phyloP scores from a whole-genome alignment of 2,113 vertebrate genomes.

The Poeciliopsis retropinna region DNA sequence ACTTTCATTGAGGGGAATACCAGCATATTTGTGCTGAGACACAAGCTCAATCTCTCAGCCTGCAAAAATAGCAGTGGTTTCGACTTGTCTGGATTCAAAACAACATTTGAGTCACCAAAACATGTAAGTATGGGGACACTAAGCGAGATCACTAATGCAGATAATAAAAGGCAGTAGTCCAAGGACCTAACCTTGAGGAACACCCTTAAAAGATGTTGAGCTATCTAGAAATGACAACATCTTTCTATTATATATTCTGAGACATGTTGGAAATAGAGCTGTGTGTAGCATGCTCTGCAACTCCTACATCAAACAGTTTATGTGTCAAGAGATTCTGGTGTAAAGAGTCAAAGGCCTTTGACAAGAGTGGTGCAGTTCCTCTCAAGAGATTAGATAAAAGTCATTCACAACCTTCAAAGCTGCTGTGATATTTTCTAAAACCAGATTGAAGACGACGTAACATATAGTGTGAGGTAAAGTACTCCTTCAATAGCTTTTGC shows the following conservation, averaged over 20 bases:
- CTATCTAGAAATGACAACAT: neutral
- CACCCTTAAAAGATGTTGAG: neutral
- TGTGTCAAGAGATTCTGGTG: no score
- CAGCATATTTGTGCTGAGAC: no score
- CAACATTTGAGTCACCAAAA: no score
- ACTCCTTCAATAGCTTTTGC: neutral
- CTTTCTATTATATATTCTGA: neutral
- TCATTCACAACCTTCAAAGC: neutral
- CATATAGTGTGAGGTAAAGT: neutral
- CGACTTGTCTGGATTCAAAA: no score
- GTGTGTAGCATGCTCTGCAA: neutral
- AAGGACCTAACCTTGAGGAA: neutral
- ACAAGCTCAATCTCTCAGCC: neutral
- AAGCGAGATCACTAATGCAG: no score
- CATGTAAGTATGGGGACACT: neutral
- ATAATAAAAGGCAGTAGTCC: neutral
- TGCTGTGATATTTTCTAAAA: neutral
- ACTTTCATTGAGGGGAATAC: no score
- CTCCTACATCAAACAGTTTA: no score
- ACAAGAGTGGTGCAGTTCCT: neutral
- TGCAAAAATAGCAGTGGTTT: neutral
- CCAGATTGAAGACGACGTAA: neutral
- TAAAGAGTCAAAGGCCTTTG: no score
- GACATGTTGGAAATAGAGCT: neutral
- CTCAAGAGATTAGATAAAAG: neutral